Percentiles rank a stretch among this genome's conserved stretches.
Evolutionary conservation across 2,888 invertebrate species (phyloP).

Genomic region (Spialia ferax): DNA sequence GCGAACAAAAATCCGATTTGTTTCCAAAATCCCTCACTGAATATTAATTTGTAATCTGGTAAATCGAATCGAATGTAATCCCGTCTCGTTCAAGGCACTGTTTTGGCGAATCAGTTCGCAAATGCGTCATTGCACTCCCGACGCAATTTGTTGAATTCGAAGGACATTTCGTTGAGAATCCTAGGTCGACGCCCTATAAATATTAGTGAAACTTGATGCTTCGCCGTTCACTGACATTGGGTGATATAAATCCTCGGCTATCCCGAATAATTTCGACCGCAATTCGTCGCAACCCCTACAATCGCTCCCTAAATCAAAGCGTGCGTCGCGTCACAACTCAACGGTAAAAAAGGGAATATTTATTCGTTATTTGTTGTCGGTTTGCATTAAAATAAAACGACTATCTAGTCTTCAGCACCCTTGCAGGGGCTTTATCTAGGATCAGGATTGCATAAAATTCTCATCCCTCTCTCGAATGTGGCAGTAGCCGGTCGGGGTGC

Average conservation of each 20-base stretch:
- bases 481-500: slow-evolving; percentile 65
- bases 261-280: slow-evolving; percentile 78
- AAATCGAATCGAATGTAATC: slow-evolving; percentile 42
- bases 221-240: slow-evolving; percentile 65
- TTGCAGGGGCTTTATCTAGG: slow-evolving; percentile 75
- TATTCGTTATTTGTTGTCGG: slow-evolving; percentile 85
- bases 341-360: slow-evolving; percentile 82
- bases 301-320: slow-evolving; percentile 80
- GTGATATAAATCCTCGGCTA: slow-evolving; percentile 74
- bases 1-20: slow-evolving; percentile 26
- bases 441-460: slow-evolving; percentile 83
- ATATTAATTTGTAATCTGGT: slow-evolving; percentile 47
- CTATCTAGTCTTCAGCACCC: slow-evolving; percentile 82
- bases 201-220: slow-evolving; percentile 75
- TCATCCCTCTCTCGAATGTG: slow-evolving; percentile 75
- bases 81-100: slow-evolving; percentile 31
- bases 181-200: slow-evolving; percentile 61
- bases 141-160: slow-evolving; percentile 32
- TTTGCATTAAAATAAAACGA: slow-evolving; percentile 84
- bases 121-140: slow-evolving; percentile 24
- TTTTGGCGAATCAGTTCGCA: slow-evolving; percentile 34
- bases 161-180: slow-evolving; percentile 32
- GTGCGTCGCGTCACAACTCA: slow-evolving; percentile 74
- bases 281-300: slow-evolving; percentile 77
- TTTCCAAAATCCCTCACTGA: slow-evolving; percentile 39